A percentile compares a stretch with the other conserved stretches of the same genome.
phyloP scores from a whole-genome alignment of 53 echinoderm and acorn worm genomes.

The Paracentrotus lividus region DNA sequence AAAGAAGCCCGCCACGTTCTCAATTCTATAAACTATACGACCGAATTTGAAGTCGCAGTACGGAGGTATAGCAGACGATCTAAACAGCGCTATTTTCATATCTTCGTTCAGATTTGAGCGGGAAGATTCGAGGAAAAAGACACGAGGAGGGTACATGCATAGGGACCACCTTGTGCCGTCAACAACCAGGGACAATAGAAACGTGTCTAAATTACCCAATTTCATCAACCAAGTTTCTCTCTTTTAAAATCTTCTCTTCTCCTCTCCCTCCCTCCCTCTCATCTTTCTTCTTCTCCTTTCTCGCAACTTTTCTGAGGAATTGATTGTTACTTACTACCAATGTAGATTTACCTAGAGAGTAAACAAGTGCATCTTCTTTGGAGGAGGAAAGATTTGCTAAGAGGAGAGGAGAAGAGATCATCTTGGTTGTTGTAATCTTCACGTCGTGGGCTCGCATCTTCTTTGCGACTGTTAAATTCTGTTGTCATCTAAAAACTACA shows the following conservation, averaged over 20 bases:
- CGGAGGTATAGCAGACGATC: constrained; percentile 46
- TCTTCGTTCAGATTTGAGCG: constrained; percentile 48
- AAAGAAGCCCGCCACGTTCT: constrained; percentile 11
- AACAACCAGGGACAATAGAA: neutral
- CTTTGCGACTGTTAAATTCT: constrained; percentile 40
- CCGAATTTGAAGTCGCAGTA: constrained; percentile 12
- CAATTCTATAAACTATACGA: constrained; percentile 8
- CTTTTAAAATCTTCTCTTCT: neutral
- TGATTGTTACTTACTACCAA: neutral
- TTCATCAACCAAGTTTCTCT: neutral
- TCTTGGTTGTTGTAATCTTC: constrained; percentile 4
- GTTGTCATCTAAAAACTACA: neutral
- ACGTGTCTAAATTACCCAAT: neutral
- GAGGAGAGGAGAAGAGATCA: constrained; percentile 1
- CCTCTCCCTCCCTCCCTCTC: neutral
- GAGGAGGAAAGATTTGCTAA: constrained; percentile 9
- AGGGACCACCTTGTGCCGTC: constrained; percentile 4
- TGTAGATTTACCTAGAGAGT: neutral
- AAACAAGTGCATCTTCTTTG: neutral
- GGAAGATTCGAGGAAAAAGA: no score
- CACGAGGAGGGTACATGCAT: neutral
- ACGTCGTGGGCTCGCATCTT: neutral
- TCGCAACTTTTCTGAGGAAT: neutral
- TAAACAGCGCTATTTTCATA: constrained; percentile 4
- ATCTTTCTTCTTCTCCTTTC: neutral